Evolutionary conservation across 2,888 invertebrate genomes (phyloP).

Genomic region (Zaprionus obscuricornis): DNA sequence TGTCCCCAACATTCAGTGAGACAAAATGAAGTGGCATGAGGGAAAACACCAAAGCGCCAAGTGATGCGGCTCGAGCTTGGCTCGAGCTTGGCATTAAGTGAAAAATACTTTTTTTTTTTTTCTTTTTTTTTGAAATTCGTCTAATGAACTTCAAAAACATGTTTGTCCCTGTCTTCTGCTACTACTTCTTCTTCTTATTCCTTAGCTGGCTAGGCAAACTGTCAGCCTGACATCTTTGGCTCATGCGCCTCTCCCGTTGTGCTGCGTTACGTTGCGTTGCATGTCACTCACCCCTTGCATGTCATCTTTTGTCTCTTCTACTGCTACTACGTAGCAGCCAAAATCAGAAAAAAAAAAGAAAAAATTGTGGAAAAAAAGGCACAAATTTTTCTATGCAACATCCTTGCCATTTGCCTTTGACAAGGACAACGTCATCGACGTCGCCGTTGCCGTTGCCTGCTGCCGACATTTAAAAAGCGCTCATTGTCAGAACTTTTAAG

Average conservation of each 20-base stretch:
- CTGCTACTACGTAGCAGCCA: conserved; percentile 56
- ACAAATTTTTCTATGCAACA: conserved; percentile 59
- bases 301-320: conserved; percentile 82
- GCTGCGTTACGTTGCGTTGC: too few relatives aligned
- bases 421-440: conserved; percentile 47
- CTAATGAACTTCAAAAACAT: conserved; percentile 82
- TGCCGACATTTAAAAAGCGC: conserved; percentile 76
- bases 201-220: conserved; percentile 18
- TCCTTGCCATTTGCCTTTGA: conserved; percentile 74
- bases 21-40: conserved; percentile 21
- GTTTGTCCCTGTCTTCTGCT: conserved; percentile 74
- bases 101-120: conserved; percentile 60
- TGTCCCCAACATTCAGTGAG: too few relatives aligned
- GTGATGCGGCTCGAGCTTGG: conserved; percentile 63
- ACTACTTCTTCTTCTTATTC: too few relatives aligned
- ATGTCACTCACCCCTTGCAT: conserved; percentile 61
- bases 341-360: conserved; percentile 48
- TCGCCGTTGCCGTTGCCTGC: conserved; percentile 50
- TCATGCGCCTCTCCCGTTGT: conserved; percentile 8
- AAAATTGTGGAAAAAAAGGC: conserved; percentile 31
- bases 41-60: conserved; percentile 52
- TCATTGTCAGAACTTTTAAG: conserved; percentile 68
- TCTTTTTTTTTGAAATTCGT: conserved; percentile 75
- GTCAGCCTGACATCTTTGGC: conserved; percentile 50
- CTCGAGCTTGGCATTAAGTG: conserved; percentile 71